These are phyloP conservation scores for Troides aeacus DNA, from an alignment of 2,888 invertebrate species.

Conservation along the genomic window DNA sequence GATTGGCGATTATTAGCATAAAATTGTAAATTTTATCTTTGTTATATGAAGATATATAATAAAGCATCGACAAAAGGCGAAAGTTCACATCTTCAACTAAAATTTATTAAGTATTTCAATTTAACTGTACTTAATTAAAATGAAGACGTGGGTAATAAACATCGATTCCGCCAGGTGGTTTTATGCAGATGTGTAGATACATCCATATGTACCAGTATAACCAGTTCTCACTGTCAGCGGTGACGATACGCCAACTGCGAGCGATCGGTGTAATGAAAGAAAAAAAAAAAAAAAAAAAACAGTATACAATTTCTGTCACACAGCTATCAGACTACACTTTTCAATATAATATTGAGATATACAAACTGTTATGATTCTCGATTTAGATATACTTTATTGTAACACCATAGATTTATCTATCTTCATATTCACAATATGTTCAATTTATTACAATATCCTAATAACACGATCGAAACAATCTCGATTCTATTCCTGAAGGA, in stretches of 20 bases:
- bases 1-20: background rate
- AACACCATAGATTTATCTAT: no score
- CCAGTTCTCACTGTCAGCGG: slow-evolving; percentile 42
- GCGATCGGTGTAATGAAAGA: slow-evolving; percentile 11
- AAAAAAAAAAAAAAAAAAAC: slow-evolving; percentile 18
- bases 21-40: background rate
- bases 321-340: slow-evolving; percentile 12
- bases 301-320: slow-evolving; percentile 22
- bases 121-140: background rate
- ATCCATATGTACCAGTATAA: slow-evolving; percentile 40
- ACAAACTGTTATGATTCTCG: background rate
- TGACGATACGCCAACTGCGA: slow-evolving; percentile 6
- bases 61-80: background rate
- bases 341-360: background rate
- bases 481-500: no score
- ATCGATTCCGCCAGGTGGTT: slow-evolving; percentile 41
- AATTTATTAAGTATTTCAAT: slow-evolving; percentile 2
- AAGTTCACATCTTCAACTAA: background rate
- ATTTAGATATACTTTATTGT: background rate
- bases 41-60: background rate
- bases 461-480: no score
- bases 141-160: background rate
- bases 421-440: no score
- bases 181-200: slow-evolving; percentile 37
- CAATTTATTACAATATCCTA: no score